Conservation (phyloP, 2,113 vertebrate genomes). For the Bujurquina vittata region DNA sequence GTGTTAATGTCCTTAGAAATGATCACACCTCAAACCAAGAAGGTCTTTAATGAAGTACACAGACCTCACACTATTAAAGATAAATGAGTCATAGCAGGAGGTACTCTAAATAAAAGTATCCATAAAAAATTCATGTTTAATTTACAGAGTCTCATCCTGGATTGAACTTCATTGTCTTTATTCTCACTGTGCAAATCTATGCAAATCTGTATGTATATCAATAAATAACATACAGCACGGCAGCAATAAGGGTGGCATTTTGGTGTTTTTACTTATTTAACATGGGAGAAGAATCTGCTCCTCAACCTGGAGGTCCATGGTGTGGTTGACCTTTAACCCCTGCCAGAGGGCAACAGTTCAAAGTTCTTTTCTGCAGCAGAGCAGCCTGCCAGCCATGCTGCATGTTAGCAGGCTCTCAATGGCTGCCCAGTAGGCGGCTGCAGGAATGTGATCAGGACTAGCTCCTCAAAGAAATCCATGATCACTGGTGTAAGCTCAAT, state of each 20-base stretch:
- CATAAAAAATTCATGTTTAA: neutral
- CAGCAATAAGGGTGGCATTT: neutral
- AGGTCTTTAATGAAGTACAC: neutral
- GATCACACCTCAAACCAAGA: neutral
- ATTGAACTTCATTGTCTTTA: neutral
- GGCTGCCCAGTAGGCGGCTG: rapidly evolving
- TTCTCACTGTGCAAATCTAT: neutral
- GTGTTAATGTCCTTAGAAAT: neutral
- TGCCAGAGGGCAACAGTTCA: neutral
- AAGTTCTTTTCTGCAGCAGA: neutral
- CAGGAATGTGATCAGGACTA: neutral
- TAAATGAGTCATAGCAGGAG: neutral
- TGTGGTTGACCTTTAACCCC: neutral
- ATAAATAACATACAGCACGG: neutral
- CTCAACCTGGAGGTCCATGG: neutral
- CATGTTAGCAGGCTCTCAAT: neutral
- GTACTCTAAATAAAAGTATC: neutral
- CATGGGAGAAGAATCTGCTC: neutral
- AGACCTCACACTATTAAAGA: neutral
- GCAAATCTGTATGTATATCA: neutral
- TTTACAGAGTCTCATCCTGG: neutral
- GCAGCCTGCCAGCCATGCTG: neutral
- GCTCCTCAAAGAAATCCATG: neutral
- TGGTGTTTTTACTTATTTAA: neutral
- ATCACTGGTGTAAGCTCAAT: rapidly evolving